Evolutionary conservation across 2,113 vertebrate genomes (phyloP).

Genomic region (Marcusenius ussheri): DNA sequence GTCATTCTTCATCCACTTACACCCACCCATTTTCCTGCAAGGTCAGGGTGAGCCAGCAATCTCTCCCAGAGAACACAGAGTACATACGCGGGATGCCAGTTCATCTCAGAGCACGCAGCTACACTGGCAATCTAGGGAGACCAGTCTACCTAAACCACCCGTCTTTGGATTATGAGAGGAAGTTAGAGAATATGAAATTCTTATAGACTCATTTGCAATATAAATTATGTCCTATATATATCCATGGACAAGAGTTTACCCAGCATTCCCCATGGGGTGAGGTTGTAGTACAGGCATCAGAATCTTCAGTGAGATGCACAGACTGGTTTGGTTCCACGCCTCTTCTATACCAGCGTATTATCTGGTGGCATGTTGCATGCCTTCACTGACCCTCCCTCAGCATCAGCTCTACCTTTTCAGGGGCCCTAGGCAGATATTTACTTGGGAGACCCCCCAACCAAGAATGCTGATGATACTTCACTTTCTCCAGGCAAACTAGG

Average conservation of each 20-base stretch:
- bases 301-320: neutral
- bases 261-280: too few species aligned
- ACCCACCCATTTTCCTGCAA: neutral
- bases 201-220: too few species aligned
- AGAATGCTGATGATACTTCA: neutral
- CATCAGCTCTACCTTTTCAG: neutral
- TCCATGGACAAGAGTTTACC: too few species aligned
- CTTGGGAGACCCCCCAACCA: neutral
- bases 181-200: neutral
- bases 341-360: neutral
- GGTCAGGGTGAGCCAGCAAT: neutral
- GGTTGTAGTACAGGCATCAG: neutral
- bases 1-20: neutral
- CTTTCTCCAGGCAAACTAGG: neutral
- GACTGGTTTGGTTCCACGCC: neutral
- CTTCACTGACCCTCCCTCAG: neutral
- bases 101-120: neutral
- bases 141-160: neutral
- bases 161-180: neutral
- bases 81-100: neutral
- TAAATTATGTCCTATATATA: too few species aligned
- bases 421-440: neutral
- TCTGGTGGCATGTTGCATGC: neutral
- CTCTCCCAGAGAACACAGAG: neutral
- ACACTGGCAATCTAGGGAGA: neutral